Conservation (phyloP, 1,140 invertebrate genomes). For the Zaprionus taronus region DNA sequence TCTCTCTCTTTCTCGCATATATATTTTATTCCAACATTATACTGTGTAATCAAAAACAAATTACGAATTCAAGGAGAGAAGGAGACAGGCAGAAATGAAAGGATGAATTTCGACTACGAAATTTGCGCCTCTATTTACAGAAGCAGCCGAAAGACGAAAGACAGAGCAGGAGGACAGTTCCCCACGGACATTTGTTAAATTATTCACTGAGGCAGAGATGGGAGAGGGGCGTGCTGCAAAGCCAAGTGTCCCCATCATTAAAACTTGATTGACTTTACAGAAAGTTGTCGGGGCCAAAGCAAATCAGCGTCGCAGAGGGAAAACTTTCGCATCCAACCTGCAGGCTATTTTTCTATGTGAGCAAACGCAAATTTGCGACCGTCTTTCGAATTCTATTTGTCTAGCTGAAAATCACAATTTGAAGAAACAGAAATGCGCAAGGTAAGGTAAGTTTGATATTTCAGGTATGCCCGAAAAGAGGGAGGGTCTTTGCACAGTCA, state of each 20-base stretch:
- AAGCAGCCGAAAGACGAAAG: conserved; percentile 16
- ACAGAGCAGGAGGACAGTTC: conserved; percentile 3
- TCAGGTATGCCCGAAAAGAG: background rate
- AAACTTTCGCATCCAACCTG: conserved; percentile 31
- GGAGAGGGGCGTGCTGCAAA: background rate
- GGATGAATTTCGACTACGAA: background rate
- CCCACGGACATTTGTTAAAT: conserved; percentile 48
- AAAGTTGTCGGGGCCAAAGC: conserved; percentile 33
- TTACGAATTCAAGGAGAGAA: conserved; percentile 35
- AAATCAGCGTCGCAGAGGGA: conserved; percentile 31
- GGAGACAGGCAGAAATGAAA: background rate
- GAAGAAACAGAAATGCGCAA: conserved; percentile 10
- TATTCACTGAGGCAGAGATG: conserved; percentile 37
- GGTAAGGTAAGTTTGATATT: conserved; percentile 16
- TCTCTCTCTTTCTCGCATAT: conserved; percentile 23
- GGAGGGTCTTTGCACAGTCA: conserved; percentile 1
- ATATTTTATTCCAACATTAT: conserved; percentile 29
- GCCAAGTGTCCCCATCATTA: conserved; percentile 63
- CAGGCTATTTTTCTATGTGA: conserved; percentile 38
- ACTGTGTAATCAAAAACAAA: conserved; percentile 52
- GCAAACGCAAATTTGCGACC: conserved; percentile 20
- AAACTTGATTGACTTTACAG: conserved; percentile 77
- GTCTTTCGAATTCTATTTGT: conserved; percentile 9
- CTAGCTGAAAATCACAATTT: background rate
- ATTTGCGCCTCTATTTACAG: conserved; percentile 17